Base-by-base conservation (phyloP, 2,888 invertebrate species). In the Cryptus viduatorius region DNA sequence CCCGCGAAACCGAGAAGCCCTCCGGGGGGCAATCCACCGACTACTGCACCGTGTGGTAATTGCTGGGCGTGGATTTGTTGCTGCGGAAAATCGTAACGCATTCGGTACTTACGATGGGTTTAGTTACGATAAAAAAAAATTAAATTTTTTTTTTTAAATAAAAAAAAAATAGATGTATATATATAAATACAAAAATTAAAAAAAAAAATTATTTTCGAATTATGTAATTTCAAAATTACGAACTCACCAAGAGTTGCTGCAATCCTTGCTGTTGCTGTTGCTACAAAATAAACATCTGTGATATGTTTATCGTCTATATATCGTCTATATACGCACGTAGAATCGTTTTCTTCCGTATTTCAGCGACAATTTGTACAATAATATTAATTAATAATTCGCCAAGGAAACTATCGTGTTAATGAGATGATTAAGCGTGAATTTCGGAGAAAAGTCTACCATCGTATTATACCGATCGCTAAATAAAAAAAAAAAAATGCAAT, bases 261-360 rank as follows among this genome's bases (percentile, higher is more conserved):
- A 98, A 96, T 94, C 97, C 97, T 94, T 97, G 97, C 95, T 98
- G 98, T 95, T 98, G 97, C 95, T 97, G 97, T 96, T 97, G 97
- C 97, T 97, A 96, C 94, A 95, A 94, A 94, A 87, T 87, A 90
- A 90, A 71, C 19, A 14, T 56, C 19, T 16, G 42, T 50, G 16
- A 75, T 81, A 89, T 73, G 86, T 42, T 19, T 44, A 16, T 37
- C 8, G 7, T 4, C 7, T 37, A 37, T 37, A 7, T 37, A 37
- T 37, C 7, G 3, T 8, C 4, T 8, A 37, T 7, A 37, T 37
- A 37, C 37, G 37, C 37, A 37, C 37, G 37, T 37, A 37, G 37
- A 37, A 37, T 37, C 1, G 3, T 37, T 37, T 37, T 37, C 37
- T 37, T 37, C 8, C 37, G 37, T 1, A 1, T 37, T 37, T 7